Evolutionary conservation across 2,888 invertebrate species (phyloP).

Genomic region (Fragum fragum): DNA sequence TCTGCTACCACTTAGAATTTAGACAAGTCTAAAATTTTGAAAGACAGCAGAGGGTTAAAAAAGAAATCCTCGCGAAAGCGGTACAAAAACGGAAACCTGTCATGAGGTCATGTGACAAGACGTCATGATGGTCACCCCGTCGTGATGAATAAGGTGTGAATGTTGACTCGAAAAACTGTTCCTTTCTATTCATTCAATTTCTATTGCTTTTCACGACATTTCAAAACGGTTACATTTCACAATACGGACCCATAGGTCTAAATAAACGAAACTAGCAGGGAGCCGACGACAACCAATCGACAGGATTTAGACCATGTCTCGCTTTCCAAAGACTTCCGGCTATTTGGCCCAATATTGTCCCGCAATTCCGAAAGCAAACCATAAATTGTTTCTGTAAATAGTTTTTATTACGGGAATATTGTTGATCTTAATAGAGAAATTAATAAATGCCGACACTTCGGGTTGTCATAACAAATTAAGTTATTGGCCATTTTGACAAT

Average conservation of each 20-base stretch:
- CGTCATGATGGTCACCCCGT: constrained; percentile 46
- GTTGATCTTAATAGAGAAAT: too few relatives aligned
- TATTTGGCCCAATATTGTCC: neutral
- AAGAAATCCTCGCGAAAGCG: too few relatives aligned
- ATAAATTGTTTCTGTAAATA: too few relatives aligned
- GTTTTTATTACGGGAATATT: too few relatives aligned
- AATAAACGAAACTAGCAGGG: constrained; percentile 15
- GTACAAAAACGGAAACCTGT: constrained; percentile 54
- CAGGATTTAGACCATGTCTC: constrained; percentile 22
- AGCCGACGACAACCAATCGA: neutral
- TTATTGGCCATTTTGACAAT: constrained; percentile 19
- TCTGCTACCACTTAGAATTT: too few relatives aligned
- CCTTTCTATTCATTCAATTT: constrained; percentile 40
- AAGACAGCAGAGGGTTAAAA: too few relatives aligned
- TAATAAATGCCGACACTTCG: neutral
- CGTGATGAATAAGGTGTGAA: constrained; percentile 64
- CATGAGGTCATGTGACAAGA: constrained; percentile 18
- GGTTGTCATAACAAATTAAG: constrained; percentile 29
- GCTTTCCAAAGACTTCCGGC: neutral
- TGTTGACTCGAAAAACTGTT: constrained; percentile 59
- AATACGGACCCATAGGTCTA: constrained; percentile 13
- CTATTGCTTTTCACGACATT: constrained; percentile 22
- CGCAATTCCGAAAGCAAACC: too few relatives aligned
- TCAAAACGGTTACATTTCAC: constrained; percentile 38
- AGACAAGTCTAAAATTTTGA: too few relatives aligned